These are phyloP conservation scores for Marcusenius ussheri DNA, from an alignment of 2,113 vertebrate species.

Conservation along the genomic window DNA sequence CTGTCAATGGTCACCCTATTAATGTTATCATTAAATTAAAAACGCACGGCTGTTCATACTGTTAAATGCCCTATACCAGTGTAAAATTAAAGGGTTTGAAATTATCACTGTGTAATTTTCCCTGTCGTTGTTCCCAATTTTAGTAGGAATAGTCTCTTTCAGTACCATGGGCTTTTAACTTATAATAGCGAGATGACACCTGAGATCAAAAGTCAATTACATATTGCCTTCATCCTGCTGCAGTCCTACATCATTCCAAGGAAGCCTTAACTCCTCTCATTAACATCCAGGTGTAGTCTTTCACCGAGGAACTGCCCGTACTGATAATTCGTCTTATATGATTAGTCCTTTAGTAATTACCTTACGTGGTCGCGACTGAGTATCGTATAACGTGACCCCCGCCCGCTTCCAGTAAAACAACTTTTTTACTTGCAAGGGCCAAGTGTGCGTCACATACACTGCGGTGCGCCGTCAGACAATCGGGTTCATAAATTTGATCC, in stretches of 20 bases:
- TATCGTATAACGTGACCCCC: conserved; percentile 21
- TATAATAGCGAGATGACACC: background rate
- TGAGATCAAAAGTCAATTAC: background rate
- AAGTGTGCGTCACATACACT: conserved; percentile 41
- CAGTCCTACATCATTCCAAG: background rate
- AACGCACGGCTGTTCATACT: background rate
- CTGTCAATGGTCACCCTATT: background rate
- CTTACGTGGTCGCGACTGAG: background rate
- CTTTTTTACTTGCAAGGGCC: conserved; percentile 18
- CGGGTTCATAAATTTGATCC: conserved; percentile 63
- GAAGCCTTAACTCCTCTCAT: background rate
- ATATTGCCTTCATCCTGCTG: background rate
- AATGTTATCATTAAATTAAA: conserved; percentile 1
- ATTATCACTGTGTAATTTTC: background rate
- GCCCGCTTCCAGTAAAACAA: conserved; percentile 34
- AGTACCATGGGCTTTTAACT: background rate
- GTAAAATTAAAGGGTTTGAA: background rate
- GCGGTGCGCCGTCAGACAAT: conserved; percentile 49
- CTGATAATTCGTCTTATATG: background rate
- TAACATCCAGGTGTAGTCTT: background rate
- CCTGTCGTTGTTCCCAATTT: background rate
- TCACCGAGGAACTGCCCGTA: background rate
- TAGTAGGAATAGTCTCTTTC: background rate
- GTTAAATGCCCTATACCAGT: background rate
- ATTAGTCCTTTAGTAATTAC: background rate